phyloP scores from a whole-genome alignment of 2,888 invertebrate genomes.

The Baccha elongata region DNA sequence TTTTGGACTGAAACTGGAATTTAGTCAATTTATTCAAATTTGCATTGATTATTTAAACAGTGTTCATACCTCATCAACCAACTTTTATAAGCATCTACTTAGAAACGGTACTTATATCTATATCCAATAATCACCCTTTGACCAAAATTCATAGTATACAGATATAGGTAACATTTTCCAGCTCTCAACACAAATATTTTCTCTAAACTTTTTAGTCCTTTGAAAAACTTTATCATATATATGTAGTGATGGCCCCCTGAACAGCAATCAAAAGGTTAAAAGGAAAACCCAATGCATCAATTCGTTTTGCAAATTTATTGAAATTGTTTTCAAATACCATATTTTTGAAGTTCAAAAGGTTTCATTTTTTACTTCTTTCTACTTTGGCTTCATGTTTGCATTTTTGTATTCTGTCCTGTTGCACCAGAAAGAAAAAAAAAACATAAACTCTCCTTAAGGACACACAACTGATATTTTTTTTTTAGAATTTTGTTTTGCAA shows the following conservation, averaged over 20 bases:
- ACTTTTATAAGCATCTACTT: too few relatives aligned
- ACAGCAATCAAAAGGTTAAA: constrained; percentile 35
- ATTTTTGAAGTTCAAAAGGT: constrained; percentile 60
- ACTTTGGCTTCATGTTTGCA: not conserved
- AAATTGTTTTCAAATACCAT: constrained; percentile 56
- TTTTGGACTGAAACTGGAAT: too few relatives aligned
- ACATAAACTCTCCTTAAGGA: not conserved
- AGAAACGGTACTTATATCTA: too few relatives aligned
- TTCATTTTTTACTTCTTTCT: constrained; percentile 14
- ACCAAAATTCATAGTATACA: too few relatives aligned
- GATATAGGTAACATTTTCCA: not conserved
- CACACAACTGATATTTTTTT: constrained; percentile 8
- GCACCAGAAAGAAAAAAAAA: not conserved
- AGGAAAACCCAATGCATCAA: constrained; percentile 41
- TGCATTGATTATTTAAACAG: too few relatives aligned
- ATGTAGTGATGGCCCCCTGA: not conserved
- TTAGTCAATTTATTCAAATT: too few relatives aligned
- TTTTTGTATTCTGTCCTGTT: too few relatives aligned
- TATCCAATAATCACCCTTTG: too few relatives aligned
- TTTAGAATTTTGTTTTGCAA: not conserved
- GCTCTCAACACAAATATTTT: constrained; percentile 19
- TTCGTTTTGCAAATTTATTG: constrained; percentile 56
- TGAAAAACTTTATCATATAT: not conserved
- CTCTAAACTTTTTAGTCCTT: not conserved
- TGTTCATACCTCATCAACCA: too few relatives aligned